phyloP scores from a whole-genome alignment of 2,797 vertebrate species.

The Falco naumanni region DNA sequence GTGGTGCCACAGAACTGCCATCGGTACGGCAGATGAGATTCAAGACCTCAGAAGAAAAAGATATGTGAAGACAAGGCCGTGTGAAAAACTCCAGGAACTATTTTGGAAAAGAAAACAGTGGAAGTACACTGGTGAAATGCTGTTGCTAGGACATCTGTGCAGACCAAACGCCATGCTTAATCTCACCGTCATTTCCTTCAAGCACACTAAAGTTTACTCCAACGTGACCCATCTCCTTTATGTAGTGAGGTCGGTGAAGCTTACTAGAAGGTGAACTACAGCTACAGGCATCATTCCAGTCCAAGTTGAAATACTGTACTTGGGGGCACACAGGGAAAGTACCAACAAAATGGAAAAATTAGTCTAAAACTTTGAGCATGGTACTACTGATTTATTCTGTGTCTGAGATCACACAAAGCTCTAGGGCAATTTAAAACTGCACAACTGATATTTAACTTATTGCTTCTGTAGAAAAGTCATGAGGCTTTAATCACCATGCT shows the following conservation, averaged over 20 bases:
- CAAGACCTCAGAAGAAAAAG: neutral
- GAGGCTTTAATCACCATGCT: neutral
- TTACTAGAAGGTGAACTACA: neutral
- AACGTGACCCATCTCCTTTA: neutral
- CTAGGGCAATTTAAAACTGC: neutral
- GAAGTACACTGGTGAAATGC: neutral
- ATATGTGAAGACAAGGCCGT: fast-evolving
- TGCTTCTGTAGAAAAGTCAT: neutral
- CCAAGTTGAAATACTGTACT: neutral
- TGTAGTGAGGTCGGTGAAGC: neutral
- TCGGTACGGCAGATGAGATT: fast-evolving
- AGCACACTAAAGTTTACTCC: neutral
- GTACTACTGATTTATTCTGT: neutral
- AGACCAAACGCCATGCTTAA: neutral
- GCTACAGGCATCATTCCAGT: neutral
- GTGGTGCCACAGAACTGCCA: neutral
- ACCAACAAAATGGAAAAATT: neutral
- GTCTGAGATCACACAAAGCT: neutral
- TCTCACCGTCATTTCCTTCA: neutral
- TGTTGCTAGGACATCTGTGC: neutral
- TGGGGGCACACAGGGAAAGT: neutral
- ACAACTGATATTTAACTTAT: neutral
- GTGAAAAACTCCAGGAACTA: neutral
- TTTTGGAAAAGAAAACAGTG: neutral
- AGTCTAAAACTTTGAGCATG: neutral